Percentiles rank a stretch among this genome's conserved stretches.
Conservation (phyloP, 2,888 invertebrate genomes). For the Hipparchia sbordonii region DNA sequence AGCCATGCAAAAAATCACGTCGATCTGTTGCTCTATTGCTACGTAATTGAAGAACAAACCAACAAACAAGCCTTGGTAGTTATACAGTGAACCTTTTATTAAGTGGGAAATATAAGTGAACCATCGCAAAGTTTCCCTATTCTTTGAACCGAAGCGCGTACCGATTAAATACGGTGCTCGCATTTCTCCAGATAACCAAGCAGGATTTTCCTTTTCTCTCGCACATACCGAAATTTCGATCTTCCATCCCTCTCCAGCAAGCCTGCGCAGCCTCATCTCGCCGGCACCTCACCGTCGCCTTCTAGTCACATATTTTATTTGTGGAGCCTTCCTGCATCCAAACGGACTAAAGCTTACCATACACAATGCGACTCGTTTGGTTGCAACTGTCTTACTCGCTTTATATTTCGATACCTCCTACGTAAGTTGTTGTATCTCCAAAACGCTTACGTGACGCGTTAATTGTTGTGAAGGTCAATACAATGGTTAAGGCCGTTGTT, state of each 20-base stretch:
- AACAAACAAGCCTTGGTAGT: too few relatives aligned
- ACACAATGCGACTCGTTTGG: slow-evolving; percentile 53
- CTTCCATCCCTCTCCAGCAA: slow-evolving; percentile 57
- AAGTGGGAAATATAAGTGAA: slow-evolving; percentile 42
- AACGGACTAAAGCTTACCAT: slow-evolving; percentile 70
- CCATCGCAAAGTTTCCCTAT: slow-evolving; percentile 74
- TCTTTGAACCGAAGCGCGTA: slow-evolving; percentile 79
- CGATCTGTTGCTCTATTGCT: too few relatives aligned
- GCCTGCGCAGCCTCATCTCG: slow-evolving; percentile 76
- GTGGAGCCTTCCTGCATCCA: slow-evolving; percentile 80
- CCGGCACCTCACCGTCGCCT: slow-evolving; percentile 80
- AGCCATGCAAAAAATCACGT: too few relatives aligned
- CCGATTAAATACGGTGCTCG: slow-evolving; percentile 83
- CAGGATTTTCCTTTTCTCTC: slow-evolving; percentile 53
- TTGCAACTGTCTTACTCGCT: slow-evolving; percentile 34
- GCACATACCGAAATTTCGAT: slow-evolving; percentile 41
- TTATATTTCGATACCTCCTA: slow-evolving; percentile 1
- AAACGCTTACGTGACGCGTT: too few relatives aligned
- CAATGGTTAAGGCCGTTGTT: too few relatives aligned
- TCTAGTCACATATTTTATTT: slow-evolving; percentile 83
- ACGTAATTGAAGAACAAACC: too few relatives aligned
- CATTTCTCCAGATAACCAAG: slow-evolving; percentile 81
- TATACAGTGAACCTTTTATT: neutral
- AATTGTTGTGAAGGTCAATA: too few relatives aligned
- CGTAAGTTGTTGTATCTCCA: too few relatives aligned